Base-by-base conservation (phyloP, 2,888 invertebrate species). In the Thereva unica region DNA sequence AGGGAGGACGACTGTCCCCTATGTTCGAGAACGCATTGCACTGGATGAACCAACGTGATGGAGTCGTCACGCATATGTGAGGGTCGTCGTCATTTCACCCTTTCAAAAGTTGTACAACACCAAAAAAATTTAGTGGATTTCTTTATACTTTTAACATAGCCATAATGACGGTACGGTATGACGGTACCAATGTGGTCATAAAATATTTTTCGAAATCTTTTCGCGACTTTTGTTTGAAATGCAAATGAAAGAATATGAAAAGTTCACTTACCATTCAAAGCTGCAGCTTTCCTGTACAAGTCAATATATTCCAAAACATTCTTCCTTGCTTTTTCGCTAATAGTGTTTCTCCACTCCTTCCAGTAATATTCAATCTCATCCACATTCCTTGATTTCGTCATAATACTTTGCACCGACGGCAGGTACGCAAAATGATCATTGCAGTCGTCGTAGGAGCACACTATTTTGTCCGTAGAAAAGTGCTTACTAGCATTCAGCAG, bases 361-460 rank as follows among this genome's bases (percentile, higher is more conserved):
- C 95, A 95, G 4, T 87, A 83, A 74, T 90, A 85, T 72, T 87
- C 85, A 71, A 95, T 77, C 74, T 91, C 89, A 3, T 91, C 87
- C 2, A 90, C 88, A 73, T 92, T 85, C 59, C 86, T 83, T 57
- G 84, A 42, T 38, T n/a, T 53, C 35, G 38, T 34, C 9, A 55
- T 63, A 6, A 12, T 40, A 55, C 55, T 9, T 1, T 35, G 23
- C 2, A 68, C 44, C 4, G 42, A 37, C 72, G 90, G 90, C 77
- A 90, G 89, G 53, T 90, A 80, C 38, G 84, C 75, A 10, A 50
- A 1, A 38, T 50, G 35, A n/a, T 37, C 9, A 34, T 12, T 7
- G 35, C 61, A 61, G 42, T 50, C 5, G 3, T 41, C 47, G 5
- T 23, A 50, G 5, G 61, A 50, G 37, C 61, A 61, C 0, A 61